phyloP scores from a whole-genome alignment of 2,113 vertebrate species.

The Alaudala cheleensis region DNA sequence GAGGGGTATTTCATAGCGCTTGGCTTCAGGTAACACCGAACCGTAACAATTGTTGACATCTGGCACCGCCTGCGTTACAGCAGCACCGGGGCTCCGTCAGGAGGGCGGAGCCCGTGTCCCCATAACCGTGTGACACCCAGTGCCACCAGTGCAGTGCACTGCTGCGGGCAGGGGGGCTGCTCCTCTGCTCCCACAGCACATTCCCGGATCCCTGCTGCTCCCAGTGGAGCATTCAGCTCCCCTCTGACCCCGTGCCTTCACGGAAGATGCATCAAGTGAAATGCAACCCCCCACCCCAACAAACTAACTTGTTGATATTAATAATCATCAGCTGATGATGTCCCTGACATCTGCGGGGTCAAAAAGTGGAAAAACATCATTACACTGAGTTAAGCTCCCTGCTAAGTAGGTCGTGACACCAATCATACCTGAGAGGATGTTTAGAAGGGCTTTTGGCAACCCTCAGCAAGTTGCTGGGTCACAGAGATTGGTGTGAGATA shows the following conservation, averaged over 20 bases:
- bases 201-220: background rate
- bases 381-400: background rate
- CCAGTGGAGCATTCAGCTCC: background rate
- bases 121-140: background rate
- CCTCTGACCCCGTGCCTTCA: background rate
- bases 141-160: background rate
- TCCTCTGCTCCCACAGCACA: background rate
- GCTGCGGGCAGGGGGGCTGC: fast-evolving
- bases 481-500: background rate
- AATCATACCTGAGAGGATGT: background rate
- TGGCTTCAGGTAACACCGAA: background rate
- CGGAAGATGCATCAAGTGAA: background rate
- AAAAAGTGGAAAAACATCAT: background rate
- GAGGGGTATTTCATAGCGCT: background rate
- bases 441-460: background rate
- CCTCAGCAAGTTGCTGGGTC: background rate
- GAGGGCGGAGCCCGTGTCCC: background rate
- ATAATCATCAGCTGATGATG: background rate
- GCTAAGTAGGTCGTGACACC: background rate
- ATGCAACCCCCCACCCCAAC: background rate
- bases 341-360: background rate
- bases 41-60: background rate
- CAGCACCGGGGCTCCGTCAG: background rate
- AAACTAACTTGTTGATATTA: background rate
- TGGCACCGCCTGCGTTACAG: background rate